These are phyloP conservation scores for Idaea dimidiata DNA, from an alignment of 2,888 invertebrate species.

Conservation along the genomic window DNA sequence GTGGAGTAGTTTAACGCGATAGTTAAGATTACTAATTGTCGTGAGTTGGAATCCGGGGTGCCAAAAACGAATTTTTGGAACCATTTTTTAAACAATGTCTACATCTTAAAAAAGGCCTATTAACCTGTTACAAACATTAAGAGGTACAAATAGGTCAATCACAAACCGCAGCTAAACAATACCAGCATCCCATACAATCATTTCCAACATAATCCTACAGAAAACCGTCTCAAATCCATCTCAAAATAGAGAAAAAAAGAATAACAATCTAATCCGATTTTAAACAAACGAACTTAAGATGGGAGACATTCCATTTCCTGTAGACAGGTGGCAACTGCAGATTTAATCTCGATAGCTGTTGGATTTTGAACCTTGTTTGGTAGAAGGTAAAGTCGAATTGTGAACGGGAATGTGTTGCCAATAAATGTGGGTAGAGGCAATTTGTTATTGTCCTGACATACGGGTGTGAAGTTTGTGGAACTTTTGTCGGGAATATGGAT, in stretches of 20 bases:
- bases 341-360: conserved; percentile 22
- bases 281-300: conserved; percentile 24
- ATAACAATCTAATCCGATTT: conserved; percentile 29
- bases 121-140: too few species aligned
- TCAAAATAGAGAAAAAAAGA: conserved; percentile 4
- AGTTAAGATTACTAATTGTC: too few species aligned
- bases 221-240: not conserved
- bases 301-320: conserved; percentile 31
- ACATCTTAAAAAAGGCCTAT: too few species aligned
- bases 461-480: conserved; percentile 34
- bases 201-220: not conserved
- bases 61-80: too few species aligned
- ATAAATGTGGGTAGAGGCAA: conserved; percentile 55
- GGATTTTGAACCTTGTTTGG: conserved; percentile 24
- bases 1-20: too few species aligned
- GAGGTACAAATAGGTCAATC: too few species aligned
- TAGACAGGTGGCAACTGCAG: conserved; percentile 33
- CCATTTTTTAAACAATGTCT: too few species aligned
- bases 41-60: too few species aligned
- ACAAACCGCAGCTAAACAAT: not conserved
- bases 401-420: conserved; percentile 39
- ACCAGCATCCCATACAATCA: not conserved
- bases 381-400: conserved; percentile 20
- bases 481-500: conserved; percentile 11
- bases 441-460: conserved; percentile 51